Evolutionary conservation across 1,140 invertebrate species (phyloP).

Genomic region (Nylanderia fulva): DNA sequence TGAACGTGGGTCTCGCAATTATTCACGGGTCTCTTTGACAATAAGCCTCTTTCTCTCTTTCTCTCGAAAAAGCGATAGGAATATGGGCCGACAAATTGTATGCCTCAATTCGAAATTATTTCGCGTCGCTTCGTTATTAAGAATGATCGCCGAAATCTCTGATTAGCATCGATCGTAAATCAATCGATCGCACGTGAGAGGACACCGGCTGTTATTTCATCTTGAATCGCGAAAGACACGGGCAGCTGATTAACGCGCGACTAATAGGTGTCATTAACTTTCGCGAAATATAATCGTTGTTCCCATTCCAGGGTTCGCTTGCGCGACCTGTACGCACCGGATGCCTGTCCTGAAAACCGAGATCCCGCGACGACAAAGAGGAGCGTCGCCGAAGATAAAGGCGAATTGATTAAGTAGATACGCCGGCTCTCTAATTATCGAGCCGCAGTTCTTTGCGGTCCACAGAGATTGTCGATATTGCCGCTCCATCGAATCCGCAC

Average conservation of each 20-base stretch:
- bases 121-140: slow-evolving; percentile 58
- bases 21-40: slow-evolving; percentile 46
- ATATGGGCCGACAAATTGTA: slow-evolving; percentile 32
- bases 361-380: not conserved
- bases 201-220: slow-evolving; percentile 24
- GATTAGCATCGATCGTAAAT: slow-evolving; percentile 57
- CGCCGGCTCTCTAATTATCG: slow-evolving; percentile 65
- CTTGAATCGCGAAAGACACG: slow-evolving; percentile 32
- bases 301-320: slow-evolving; percentile 1
- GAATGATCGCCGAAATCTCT: slow-evolving; percentile 35
- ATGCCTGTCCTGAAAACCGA: slow-evolving; percentile 40
- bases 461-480: slow-evolving; percentile 33
- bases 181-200: slow-evolving; percentile 21
- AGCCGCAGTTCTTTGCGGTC: not conserved
- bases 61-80: not conserved
- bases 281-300: slow-evolving; percentile 70
- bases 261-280: slow-evolving; percentile 76
- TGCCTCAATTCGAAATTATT: slow-evolving; percentile 37
- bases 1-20: slow-evolving; percentile 39
- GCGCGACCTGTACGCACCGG: slow-evolving; percentile 2
- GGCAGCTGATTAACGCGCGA: slow-evolving; percentile 74
- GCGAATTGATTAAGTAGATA: slow-evolving; percentile 45
- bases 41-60: too few species aligned
- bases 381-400: slow-evolving; percentile 28
- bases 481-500: slow-evolving; percentile 37